Evolutionary conservation across 2,797 vertebrate genomes (phyloP).

Genomic region (Propithecus perrieri): DNA sequence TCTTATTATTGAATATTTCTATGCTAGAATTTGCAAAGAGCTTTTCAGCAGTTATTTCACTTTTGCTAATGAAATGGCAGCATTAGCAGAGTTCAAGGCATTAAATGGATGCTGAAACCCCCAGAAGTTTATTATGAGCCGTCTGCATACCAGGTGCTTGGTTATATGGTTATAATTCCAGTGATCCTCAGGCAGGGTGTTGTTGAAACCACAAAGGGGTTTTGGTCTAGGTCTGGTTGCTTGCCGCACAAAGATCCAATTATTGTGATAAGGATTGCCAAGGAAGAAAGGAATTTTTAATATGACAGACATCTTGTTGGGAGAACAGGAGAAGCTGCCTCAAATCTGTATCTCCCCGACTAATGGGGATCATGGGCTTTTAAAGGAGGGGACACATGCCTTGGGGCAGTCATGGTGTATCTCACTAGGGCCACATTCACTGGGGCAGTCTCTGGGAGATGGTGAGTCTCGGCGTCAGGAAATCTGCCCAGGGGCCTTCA

Average conservation of each 20-base stretch:
- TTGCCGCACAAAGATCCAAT: background rate
- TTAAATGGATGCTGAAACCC: background rate
- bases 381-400: no score
- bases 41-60: background rate
- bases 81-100: background rate
- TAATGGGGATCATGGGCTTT: no score
- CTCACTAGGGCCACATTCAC: no score
- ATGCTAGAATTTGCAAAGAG: background rate
- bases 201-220: background rate
- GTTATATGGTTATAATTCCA: background rate
- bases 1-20: background rate
- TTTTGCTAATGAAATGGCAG: background rate
- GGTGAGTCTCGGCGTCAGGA: no score
- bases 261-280: background rate
- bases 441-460: no score
- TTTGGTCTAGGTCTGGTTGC: background rate
- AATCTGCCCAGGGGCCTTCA: no score
- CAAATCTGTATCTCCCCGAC: no score
- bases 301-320: background rate
- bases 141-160: rapidly evolving
- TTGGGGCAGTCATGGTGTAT: no score
- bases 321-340: background rate
- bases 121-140: background rate
- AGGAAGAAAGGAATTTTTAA: background rate
- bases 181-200: background rate